These are phyloP conservation scores for Origma solitaria DNA, from an alignment of 2,113 vertebrate species.

Conservation along the genomic window DNA sequence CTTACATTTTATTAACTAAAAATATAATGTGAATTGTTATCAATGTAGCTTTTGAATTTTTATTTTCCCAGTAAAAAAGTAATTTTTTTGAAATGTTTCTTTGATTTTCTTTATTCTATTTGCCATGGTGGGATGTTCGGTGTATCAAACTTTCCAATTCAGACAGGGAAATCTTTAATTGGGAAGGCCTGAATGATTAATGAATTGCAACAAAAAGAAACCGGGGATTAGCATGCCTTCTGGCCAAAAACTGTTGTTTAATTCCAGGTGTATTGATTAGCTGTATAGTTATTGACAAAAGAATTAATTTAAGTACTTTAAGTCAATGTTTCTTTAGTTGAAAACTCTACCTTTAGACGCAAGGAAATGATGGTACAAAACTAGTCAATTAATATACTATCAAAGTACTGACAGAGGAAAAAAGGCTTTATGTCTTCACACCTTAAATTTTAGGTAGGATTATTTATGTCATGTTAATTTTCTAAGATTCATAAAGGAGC, in stretches of 20 bases:
- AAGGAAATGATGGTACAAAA: conserved; percentile 57
- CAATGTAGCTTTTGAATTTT: neutral
- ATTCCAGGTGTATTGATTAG: conserved; percentile 82
- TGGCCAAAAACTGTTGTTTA: conserved; percentile 71
- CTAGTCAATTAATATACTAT: conserved; percentile 46
- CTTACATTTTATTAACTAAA: conserved; percentile 57
- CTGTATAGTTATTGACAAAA: conserved; percentile 79
- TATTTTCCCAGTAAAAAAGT: neutral
- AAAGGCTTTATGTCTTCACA: neutral
- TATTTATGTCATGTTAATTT: neutral
- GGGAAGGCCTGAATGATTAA: conserved; percentile 59
- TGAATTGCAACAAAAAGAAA: conserved; percentile 66
- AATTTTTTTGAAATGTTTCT: neutral
- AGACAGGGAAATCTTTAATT: neutral
- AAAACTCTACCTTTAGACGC: conserved; percentile 59
- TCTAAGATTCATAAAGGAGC: neutral
- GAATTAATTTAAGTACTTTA: conserved; percentile 82
- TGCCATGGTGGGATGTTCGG: neutral
- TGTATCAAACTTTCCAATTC: conserved; percentile 3
- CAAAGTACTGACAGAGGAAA: conserved; percentile 33
- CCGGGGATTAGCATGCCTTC: conserved; percentile 66
- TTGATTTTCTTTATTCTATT: neutral
- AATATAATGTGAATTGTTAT: conserved; percentile 8
- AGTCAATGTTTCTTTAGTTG: conserved; percentile 73
- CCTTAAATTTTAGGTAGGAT: neutral